Evolutionary conservation across 2,797 vertebrate genomes (phyloP).

Genomic region (Selene dorsalis): DNA sequence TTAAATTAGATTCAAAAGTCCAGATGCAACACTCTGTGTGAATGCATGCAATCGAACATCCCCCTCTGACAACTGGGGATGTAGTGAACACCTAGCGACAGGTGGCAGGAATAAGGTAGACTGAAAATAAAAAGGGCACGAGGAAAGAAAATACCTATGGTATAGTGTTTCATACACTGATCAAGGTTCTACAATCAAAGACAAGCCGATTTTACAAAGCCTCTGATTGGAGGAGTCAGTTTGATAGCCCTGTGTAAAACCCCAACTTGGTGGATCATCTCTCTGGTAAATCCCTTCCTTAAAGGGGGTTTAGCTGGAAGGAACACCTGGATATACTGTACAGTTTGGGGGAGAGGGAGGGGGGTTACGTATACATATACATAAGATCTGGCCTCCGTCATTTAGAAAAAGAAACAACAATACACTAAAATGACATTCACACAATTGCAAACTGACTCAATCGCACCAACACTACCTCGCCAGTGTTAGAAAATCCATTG

Average conservation of each 20-base stretch:
- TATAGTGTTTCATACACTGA: slow-evolving; percentile 68
- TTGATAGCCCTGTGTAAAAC: slow-evolving; percentile 75
- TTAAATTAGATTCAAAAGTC: slow-evolving; percentile 77
- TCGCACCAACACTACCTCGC: slow-evolving; percentile 75
- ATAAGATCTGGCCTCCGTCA: slow-evolving; percentile 62
- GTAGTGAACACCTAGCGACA: slow-evolving; percentile 66
- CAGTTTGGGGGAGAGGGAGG: slow-evolving; percentile 48
- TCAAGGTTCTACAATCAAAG: slow-evolving; percentile 73
- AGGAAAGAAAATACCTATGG: slow-evolving; percentile 61
- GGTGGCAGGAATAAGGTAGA: slow-evolving; percentile 45
- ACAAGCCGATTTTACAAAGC: slow-evolving; percentile 70
- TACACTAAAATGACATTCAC: slow-evolving; percentile 86
- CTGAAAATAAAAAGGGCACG: slow-evolving; percentile 60
- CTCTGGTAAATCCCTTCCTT: slow-evolving; percentile 65
- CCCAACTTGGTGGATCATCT: slow-evolving; percentile 62
- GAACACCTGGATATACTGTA: slow-evolving; percentile 70
- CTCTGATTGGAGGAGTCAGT: slow-evolving; percentile 74
- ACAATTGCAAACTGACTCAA: slow-evolving; percentile 82
- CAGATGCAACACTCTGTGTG: slow-evolving; percentile 76
- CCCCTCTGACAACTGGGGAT: slow-evolving; percentile 56
- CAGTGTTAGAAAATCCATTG: slow-evolving; percentile 81
- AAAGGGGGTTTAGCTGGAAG: slow-evolving; percentile 72
- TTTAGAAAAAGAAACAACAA: slow-evolving; percentile 73
- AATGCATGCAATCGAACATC: slow-evolving; percentile 81
- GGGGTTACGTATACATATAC: slow-evolving; percentile 48